Percentiles rank a stretch among this genome's conserved stretches.
These are phyloP conservation scores for Aratinga solstitialis DNA, from an alignment of 2,797 vertebrate genomes.

Conservation along the genomic window DNA sequence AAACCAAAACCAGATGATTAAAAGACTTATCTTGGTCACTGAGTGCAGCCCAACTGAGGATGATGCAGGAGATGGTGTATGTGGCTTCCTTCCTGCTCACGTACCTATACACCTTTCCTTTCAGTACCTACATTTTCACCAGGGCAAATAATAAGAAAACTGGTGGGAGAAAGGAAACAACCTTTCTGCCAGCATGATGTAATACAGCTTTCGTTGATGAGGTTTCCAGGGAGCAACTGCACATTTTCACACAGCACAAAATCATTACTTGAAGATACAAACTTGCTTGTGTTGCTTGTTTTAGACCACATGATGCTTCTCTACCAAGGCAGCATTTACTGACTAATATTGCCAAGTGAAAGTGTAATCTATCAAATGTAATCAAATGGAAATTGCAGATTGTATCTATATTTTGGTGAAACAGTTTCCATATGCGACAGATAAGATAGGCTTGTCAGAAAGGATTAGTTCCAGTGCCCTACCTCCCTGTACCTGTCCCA, in stretches of 20 bases:
- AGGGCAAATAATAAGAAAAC: neutral
- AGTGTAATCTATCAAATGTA: neutral
- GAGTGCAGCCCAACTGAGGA: neutral
- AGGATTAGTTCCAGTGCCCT: neutral
- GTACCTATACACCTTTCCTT: neutral
- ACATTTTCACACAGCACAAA: neutral
- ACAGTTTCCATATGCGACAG: neutral
- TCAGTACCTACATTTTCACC: neutral
- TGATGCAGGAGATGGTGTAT: neutral
- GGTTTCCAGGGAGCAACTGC: neutral
- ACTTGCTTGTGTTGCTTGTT: neutral
- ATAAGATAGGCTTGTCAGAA: neutral
- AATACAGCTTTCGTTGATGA: neutral
- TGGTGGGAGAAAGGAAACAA: neutral
- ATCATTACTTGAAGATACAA: neutral
- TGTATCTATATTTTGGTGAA: neutral
- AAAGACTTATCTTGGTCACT: neutral
- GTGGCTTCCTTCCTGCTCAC: neutral
- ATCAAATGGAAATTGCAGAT: constrained; percentile 1
- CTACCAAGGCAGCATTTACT: neutral
- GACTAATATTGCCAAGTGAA: neutral
- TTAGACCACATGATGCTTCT: neutral
- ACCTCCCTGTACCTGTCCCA: neutral
- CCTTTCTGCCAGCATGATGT: neutral
- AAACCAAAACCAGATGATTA: neutral